These are phyloP conservation scores for Argopecten irradians DNA, from an alignment of 1,140 invertebrate species.

Conservation along the genomic window DNA sequence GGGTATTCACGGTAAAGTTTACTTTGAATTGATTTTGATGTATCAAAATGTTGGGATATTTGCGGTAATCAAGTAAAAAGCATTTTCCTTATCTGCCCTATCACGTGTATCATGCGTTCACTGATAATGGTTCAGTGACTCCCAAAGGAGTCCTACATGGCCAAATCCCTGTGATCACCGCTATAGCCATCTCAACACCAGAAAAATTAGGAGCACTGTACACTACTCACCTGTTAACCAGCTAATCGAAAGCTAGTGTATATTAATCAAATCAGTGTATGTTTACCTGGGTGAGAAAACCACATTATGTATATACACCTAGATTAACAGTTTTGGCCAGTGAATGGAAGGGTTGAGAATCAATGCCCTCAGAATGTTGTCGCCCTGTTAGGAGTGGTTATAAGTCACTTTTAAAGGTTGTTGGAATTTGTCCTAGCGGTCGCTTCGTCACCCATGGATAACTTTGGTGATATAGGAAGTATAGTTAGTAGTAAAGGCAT, in stretches of 20 bases:
- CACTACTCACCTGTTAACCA: background rate
- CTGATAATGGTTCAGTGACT: background rate
- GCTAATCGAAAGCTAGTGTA: background rate
- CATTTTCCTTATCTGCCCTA: background rate
- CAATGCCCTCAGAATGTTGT: constrained; percentile 4
- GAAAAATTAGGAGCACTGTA: background rate
- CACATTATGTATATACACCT: background rate
- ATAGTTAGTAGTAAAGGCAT: background rate
- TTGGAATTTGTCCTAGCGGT: background rate
- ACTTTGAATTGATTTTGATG: no score
- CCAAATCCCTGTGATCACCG: background rate
- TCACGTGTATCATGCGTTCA: no score
- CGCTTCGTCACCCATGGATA: background rate
- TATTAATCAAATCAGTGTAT: background rate
- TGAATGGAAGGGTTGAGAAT: background rate
- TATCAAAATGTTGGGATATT: background rate
- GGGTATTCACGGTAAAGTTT: background rate
- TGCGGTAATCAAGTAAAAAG: background rate
- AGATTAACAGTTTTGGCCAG: background rate
- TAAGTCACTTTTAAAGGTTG: background rate
- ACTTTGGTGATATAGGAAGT: background rate
- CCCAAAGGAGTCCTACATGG: background rate
- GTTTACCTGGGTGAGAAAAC: background rate
- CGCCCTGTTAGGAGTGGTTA: background rate
- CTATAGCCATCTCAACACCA: no score